These are phyloP conservation scores for Leptopilina syphax DNA, from an alignment of 2,888 invertebrate genomes.

Conservation along the genomic window DNA sequence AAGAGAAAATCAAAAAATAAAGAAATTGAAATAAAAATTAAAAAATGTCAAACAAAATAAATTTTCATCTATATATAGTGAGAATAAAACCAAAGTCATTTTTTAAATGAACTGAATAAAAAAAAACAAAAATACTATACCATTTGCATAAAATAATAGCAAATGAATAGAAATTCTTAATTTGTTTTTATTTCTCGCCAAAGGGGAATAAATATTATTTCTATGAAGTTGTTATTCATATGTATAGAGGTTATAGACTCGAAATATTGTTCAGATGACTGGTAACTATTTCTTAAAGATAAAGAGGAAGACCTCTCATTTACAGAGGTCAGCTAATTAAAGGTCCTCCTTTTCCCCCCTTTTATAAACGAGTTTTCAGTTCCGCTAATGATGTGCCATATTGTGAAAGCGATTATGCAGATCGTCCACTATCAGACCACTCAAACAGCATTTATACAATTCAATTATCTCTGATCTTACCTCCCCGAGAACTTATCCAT, in stretches of 20 bases:
- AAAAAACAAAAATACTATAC: too few species aligned
- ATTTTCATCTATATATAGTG: too few species aligned
- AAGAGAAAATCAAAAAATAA: too few species aligned
- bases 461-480: conserved; percentile 46
- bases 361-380: neutral
- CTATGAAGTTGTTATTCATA: too few species aligned
- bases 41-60: too few species aligned
- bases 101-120: too few species aligned
- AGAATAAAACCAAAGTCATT: too few species aligned
- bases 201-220: too few species aligned
- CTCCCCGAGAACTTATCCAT: conserved; percentile 6
- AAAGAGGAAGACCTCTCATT: conserved; percentile 37
- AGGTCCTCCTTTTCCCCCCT: conserved; percentile 6
- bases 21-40: too few species aligned
- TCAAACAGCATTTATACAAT: conserved; percentile 53
- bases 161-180: too few species aligned
- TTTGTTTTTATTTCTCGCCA: too few species aligned
- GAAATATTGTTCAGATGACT: neutral
- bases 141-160: too few species aligned
- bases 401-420: conserved; percentile 54
- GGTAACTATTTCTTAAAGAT: conserved; percentile 5
- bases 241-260: neutral
- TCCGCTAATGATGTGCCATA: conserved; percentile 50
- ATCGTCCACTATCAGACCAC: conserved; percentile 49
- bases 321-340: conserved; percentile 14